Base-by-base conservation (phyloP, 2,888 invertebrate species). In the Carabus problematicus region DNA sequence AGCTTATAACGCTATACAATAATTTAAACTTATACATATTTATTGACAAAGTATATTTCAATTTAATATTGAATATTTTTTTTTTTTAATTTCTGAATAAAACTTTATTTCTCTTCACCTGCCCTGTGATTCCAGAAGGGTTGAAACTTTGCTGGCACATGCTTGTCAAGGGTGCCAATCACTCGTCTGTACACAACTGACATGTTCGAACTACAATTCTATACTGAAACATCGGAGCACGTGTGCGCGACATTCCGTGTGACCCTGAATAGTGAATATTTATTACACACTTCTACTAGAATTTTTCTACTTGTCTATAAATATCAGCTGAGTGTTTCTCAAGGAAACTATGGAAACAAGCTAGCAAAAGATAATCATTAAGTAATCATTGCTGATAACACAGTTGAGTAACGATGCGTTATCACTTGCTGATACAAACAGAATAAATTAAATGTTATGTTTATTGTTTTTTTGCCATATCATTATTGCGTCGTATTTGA, bases 81-180 rank as follows among this genome's bases (percentile, higher is more conserved):
- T 29, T 29, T 3, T 12, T 45, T 45, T 4, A 45, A 45, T 12
- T n/a, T n/a, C n/a, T n/a, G n/a, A n/a, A n/a, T 12, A 45, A 3
- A 45, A 1, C 14, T 45, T 4, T 12, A 45, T 1, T 3, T 1
- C 2, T 45, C 1, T 45, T 45, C 43, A 67, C 67, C 67, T 54
- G 67, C 67, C 16, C 59, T 58, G 16, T 67, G 67, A 14, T 60
- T 60, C 67, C 67, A 67, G n/a, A 54, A 9, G 11, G 59, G 59
- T 54, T 67, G 60, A 18, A 60, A 60, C 42, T 54, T 67, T 29
- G 19, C 42, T 8, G 67, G 67, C 7, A 67, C 67, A n/a, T 43
- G 52, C 54, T 54, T 67, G 54, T 67, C 67, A 3, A 52, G 52
- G 3, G 43, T 49, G 8, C 42, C 12, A 29, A 67, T 67, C 7